Base-by-base conservation (phyloP, 1,140 invertebrate species). In the Mya arenaria region DNA sequence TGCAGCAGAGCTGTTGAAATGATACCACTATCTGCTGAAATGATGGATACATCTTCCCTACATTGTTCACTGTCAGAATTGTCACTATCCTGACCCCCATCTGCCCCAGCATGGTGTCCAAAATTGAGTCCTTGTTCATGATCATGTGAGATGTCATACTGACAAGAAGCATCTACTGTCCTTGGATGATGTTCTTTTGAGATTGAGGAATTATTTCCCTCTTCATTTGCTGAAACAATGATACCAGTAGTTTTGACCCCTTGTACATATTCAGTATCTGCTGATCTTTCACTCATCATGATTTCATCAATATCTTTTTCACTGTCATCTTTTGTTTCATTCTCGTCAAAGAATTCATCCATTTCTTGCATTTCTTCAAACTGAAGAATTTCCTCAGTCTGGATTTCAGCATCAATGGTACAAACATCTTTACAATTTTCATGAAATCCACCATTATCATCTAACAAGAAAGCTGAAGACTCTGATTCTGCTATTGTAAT, bases 11-110 rank as follows among this genome's bases (percentile, higher is more conserved):
- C 25, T 4, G 60, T 34, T n/a, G 72, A 62, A 3, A 41, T n/a
- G n/a, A 75, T 48, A 41, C 72, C 72, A 63, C 72, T 75, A 32
- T 75, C 72, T 15, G 30, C 36, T 62, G 72, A 75, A 10, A 63
- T 17, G 0, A 75, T 23, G 17, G 72, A 75, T 41, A 63, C 8
- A 58, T 75, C 34, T 62, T 28, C 72, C 19, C 13, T n/a, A 8
- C 36, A 41, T 15, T 19, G 41, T 5, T 62, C 19, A 52, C 19
- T 23, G 25, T 52, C 48, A 52, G 48, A 52, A 52, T 4, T 4
- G 19, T 52, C 48, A 52, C 25, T 23, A 52, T 3, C 48, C 10
- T 13, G 10, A 10, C 25, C 10, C 48, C 1, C 48, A 52, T 62
- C 28, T 23, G 25, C 32, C n/a, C 13, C 71, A 60, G 34, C 23